Evolutionary conservation across 1,140 invertebrate genomes (phyloP).

Genomic region (Samia ricini): DNA sequence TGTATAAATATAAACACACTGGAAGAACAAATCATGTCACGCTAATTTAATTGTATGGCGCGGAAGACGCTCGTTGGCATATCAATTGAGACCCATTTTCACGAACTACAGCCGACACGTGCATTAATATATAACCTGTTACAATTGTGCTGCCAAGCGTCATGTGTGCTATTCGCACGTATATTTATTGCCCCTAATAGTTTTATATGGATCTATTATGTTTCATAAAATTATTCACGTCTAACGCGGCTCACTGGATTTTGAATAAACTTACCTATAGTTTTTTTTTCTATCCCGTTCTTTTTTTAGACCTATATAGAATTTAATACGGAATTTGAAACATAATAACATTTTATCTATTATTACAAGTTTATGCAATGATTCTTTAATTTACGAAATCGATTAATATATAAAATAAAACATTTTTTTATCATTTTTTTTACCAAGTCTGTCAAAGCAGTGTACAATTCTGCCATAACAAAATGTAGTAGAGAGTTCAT

Average conservation of each 20-base stretch:
- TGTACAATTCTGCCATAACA: no score
- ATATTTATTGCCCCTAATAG: conserved; percentile 52
- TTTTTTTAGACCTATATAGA: background rate
- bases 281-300: background rate
- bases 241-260: background rate
- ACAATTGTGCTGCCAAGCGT: conserved; percentile 31
- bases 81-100: conserved; percentile 32
- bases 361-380: no score
- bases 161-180: conserved; percentile 32
- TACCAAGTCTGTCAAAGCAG: no score
- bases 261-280: background rate
- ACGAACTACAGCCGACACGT: conserved; percentile 14
- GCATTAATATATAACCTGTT: background rate
- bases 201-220: conserved; percentile 35
- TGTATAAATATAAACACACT: background rate
- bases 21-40: conserved; percentile 17
- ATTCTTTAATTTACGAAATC: background rate
- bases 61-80: conserved; percentile 23
- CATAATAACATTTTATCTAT: background rate
- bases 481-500: no score
- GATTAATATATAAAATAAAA: background rate
- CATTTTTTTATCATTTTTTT: conserved; percentile 42
- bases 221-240: conserved; percentile 35
- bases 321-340: background rate
- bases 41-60: conserved; percentile 36